Conservation (phyloP, 2,888 invertebrate genomes). For the Epinotia demarniana region DNA sequence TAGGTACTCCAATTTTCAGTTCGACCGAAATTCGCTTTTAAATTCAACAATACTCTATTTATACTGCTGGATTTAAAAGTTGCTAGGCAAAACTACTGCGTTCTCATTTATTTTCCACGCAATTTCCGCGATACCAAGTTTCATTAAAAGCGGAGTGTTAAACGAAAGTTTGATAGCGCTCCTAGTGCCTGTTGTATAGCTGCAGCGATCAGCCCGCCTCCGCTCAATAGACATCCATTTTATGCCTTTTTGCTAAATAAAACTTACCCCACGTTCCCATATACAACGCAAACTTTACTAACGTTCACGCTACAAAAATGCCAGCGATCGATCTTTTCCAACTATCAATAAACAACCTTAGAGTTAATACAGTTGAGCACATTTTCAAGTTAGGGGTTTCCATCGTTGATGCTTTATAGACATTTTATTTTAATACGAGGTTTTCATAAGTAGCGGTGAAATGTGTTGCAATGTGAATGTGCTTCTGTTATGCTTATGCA, state of each 20-base stretch:
- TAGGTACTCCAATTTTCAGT: conserved; percentile 58
- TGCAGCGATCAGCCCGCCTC: conserved; percentile 51
- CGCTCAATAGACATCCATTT: conserved; percentile 57
- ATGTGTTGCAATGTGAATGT: conserved; percentile 47
- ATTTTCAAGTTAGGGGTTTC: background rate
- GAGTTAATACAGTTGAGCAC: background rate
- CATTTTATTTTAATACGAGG: conserved; percentile 48
- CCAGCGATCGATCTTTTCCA: background rate
- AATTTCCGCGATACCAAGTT: conserved; percentile 72
- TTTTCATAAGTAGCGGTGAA: conserved; percentile 52
- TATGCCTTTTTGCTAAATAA: conserved; percentile 56
- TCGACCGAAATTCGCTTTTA: conserved; percentile 65
- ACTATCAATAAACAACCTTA: conserved; percentile 12
- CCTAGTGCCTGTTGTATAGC: conserved; percentile 54
- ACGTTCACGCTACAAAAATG: conserved; percentile 29
- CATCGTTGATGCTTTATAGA: conserved; percentile 11
- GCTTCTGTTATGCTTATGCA: conserved; percentile 48
- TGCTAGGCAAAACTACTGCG: conserved; percentile 66
- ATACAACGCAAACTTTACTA: conserved; percentile 45
- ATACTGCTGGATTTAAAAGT: conserved; percentile 69
- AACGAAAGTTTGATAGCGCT: conserved; percentile 67
- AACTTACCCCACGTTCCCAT: conserved; percentile 51
- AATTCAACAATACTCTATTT: conserved; percentile 70
- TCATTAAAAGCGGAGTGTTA: conserved; percentile 66
- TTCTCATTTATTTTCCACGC: conserved; percentile 73